Evolutionary conservation across 1,140 invertebrate species (phyloP).

Genomic region (Melitaea cinxia): DNA sequence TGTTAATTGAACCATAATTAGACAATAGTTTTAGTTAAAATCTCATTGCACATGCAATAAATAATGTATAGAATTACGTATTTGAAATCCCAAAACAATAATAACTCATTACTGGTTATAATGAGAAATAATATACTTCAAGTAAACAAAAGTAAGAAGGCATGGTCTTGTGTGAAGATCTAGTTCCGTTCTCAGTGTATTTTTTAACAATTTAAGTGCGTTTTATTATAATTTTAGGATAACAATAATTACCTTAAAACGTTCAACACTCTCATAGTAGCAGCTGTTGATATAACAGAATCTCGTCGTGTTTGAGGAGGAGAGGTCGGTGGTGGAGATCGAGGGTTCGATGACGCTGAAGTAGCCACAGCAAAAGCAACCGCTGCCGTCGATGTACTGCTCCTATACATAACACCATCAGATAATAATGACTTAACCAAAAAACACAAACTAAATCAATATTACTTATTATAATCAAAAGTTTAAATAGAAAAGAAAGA

Average conservation of each 20-base stretch:
- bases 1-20: not conserved
- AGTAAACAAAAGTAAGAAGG: no score
- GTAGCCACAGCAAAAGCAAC: constrained; percentile 96
- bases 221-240: no score
- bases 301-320: constrained; percentile 84
- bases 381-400: constrained; percentile 94
- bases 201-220: no score
- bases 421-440: constrained; percentile 5
- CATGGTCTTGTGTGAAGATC: not conserved
- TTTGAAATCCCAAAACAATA: no score
- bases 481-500: not conserved
- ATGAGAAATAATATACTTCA: no score
- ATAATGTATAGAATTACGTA: no score
- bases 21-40: no score
- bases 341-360: constrained; percentile 91
- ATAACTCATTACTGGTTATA: no score
- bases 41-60: no score
- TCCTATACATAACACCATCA: constrained; percentile 82
- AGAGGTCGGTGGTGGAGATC: constrained; percentile 71
- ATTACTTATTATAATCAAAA: not conserved
- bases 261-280: constrained; percentile 96
- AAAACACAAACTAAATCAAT: not conserved
- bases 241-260: constrained; percentile 85
- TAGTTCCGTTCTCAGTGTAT: not conserved
- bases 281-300: constrained; percentile 94